Evolutionary conservation across 2,888 invertebrate genomes (phyloP).

Genomic region (Campoplex nolae): DNA sequence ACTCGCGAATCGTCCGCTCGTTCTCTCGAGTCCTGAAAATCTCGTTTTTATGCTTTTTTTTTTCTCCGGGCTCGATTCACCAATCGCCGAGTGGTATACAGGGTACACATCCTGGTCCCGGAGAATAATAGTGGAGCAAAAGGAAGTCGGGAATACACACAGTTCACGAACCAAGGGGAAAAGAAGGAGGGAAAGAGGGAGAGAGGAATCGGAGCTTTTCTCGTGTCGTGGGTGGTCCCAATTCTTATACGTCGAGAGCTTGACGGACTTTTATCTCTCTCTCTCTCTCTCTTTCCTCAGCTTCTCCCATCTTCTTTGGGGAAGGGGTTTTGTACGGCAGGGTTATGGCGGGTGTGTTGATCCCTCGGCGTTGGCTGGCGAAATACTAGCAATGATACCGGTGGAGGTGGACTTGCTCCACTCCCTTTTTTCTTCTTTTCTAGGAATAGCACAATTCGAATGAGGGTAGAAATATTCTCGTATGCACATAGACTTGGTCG

Average conservation of each 20-base stretch:
- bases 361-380: constrained; percentile 64
- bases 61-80: constrained; percentile 5
- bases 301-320: constrained; percentile 17
- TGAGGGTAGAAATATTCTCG: constrained; percentile 46
- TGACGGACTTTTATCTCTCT: constrained; percentile 49
- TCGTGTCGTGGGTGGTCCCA: constrained; percentile 63
- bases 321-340: constrained; percentile 36
- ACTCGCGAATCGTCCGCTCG: neutral
- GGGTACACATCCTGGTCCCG: constrained; percentile 60
- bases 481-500: constrained; percentile 14
- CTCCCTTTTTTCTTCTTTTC: constrained; percentile 47
- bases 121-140: constrained; percentile 31
- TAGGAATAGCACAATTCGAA: constrained; percentile 42
- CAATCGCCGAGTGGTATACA: constrained; percentile 52
- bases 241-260: constrained; percentile 67
- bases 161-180: constrained; percentile 12
- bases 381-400: constrained; percentile 59
- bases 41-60: neutral
- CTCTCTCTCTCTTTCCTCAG: constrained; percentile 37
- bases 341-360: constrained; percentile 56
- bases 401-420: constrained; percentile 51
- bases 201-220: constrained; percentile 50
- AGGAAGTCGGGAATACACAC: constrained; percentile 37
- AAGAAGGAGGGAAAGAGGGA: neutral
- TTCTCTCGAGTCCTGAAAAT: constrained; percentile 6